Evolutionary conservation across 2,797 vertebrate genomes (phyloP).

Genomic region (Propithecus deckenii): DNA sequence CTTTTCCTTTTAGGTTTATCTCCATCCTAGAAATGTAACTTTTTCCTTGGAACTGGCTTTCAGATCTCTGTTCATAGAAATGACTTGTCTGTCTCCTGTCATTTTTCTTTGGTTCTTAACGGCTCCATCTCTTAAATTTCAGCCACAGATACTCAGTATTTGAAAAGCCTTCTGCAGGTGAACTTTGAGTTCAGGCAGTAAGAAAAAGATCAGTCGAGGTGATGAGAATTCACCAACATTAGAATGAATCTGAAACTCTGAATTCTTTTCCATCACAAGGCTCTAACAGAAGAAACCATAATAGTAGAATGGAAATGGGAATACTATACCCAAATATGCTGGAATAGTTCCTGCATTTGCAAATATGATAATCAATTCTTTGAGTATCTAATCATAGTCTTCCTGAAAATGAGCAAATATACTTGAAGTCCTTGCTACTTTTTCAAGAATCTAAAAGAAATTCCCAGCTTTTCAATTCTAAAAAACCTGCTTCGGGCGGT

Average conservation of each 20-base stretch:
- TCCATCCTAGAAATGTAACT: not conserved
- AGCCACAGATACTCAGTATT: not conserved
- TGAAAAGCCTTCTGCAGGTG: not conserved
- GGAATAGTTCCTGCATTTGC: not conserved
- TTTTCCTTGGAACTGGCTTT: constrained; percentile 40
- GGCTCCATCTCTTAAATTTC: not conserved
- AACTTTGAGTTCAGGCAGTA: not conserved
- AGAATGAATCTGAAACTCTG: not conserved
- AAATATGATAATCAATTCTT: not conserved
- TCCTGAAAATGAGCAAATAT: not conserved
- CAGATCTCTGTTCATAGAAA: constrained; percentile 18
- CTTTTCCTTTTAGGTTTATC: constrained; percentile 34
- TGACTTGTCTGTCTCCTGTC: constrained; percentile 21
- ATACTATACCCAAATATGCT: not conserved
- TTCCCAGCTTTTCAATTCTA: not conserved
- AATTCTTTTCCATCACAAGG: not conserved
- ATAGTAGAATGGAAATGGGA: not conserved
- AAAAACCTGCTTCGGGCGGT: not conserved
- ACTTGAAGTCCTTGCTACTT: not conserved
- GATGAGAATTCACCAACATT: not conserved
- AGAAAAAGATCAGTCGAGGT: not conserved
- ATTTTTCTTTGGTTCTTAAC: constrained; percentile 30
- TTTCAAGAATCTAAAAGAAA: constrained; percentile 41
- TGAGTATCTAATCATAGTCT: not conserved
- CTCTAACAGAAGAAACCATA: not conserved